These are phyloP conservation scores for Sialia sialis DNA, from an alignment of 2,113 vertebrate genomes.

Conservation along the genomic window DNA sequence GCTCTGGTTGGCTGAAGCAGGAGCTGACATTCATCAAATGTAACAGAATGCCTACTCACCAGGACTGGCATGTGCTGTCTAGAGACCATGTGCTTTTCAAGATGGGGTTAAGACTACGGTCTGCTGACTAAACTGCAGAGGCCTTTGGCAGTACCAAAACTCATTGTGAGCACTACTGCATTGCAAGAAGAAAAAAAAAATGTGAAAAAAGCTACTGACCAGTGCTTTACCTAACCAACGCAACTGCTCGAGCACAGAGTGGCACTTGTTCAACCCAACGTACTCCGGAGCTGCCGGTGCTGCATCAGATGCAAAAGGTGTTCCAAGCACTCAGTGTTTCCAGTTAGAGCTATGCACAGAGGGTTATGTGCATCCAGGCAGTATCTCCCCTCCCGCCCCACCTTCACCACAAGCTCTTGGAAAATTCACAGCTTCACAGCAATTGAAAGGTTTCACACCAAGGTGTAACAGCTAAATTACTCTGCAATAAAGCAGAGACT, in stretches of 20 bases:
- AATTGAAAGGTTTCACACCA: conserved; percentile 32
- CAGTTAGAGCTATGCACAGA: conserved; percentile 47
- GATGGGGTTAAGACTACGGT: conserved; percentile 74
- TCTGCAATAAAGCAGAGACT: conserved; percentile 69
- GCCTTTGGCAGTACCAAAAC: conserved; percentile 71
- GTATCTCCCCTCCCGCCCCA: conserved; percentile 38
- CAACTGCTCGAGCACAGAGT: conserved; percentile 58
- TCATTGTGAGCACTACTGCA: conserved; percentile 74
- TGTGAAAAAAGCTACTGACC: conserved; percentile 67
- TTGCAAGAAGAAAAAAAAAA: conserved; percentile 71
- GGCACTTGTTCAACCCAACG: conserved; percentile 38
- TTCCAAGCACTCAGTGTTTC: conserved; percentile 45
- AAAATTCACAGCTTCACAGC: conserved; percentile 56
- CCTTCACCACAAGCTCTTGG: conserved; percentile 28
- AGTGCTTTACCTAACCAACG: conserved; percentile 70
- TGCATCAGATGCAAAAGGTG: conserved; percentile 47
- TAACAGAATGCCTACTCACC: conserved; percentile 78
- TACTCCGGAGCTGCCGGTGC: conserved; percentile 67
- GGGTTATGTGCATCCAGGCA: conserved; percentile 43
- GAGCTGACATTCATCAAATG: conserved; percentile 66
- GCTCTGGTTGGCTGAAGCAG: conserved; percentile 63
- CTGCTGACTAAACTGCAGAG: conserved; percentile 77
- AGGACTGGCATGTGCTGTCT: conserved; percentile 78
- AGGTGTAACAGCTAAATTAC: conserved; percentile 9
- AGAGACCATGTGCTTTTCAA: conserved; percentile 77